Percentiles rank a stretch among this genome's conserved stretches.
These are phyloP conservation scores for Choristoneura rosaceana DNA, from an alignment of 2,888 invertebrate genomes.

Conservation along the genomic window DNA sequence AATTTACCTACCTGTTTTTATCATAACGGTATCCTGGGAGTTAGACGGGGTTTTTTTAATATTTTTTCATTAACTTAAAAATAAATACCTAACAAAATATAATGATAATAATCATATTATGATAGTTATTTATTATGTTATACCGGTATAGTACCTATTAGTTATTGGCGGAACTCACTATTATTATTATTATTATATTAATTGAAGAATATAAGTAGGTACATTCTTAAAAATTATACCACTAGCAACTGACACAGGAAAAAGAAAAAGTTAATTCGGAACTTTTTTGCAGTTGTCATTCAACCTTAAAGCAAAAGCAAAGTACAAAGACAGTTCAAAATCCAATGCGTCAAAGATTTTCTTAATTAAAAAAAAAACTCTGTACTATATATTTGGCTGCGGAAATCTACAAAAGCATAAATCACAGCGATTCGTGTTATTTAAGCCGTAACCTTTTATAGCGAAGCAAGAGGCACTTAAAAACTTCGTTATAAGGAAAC, in stretches of 20 bases:
- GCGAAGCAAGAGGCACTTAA: conserved; percentile 59
- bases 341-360: conserved; percentile 15
- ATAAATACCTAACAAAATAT: background rate
- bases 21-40: background rate
- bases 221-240: background rate
- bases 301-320: background rate
- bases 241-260: background rate
- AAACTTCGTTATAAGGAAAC: conserved; percentile 60
- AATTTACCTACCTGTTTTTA: background rate
- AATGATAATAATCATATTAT: background rate
- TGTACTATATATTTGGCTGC: conserved; percentile 7
- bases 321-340: background rate
- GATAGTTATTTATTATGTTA: too few species aligned
- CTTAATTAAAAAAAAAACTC: conserved; percentile 35
- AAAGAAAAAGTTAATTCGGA: background rate
- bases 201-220: too few species aligned
- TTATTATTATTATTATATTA: too few species aligned
- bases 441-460: conserved; percentile 41
- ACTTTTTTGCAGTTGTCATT: background rate
- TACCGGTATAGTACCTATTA: too few species aligned
- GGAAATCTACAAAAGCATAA: conserved; percentile 37
- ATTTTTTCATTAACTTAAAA: background rate
- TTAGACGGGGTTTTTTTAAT: background rate
- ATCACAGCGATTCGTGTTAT: conserved; percentile 42
- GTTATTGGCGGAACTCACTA: too few species aligned